These are phyloP conservation scores for Cecidostiba fungosa DNA, from an alignment of 2,888 invertebrate species.

Conservation along the genomic window DNA sequence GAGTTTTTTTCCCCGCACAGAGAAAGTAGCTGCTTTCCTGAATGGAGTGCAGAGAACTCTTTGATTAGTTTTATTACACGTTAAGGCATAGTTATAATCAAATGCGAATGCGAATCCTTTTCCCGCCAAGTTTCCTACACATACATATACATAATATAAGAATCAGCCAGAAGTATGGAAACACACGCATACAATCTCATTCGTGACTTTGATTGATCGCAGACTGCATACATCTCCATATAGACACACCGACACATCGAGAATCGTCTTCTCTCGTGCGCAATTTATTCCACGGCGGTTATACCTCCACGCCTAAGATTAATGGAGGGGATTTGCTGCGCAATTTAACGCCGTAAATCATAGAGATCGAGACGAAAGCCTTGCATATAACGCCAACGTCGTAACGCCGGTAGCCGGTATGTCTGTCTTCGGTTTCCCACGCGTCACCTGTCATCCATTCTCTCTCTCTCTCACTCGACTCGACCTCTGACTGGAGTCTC, in stretches of 20 bases:
- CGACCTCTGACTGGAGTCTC: neutral
- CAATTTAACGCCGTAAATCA: conserved; percentile 62
- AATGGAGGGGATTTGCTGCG: conserved; percentile 57
- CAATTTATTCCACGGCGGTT: conserved; percentile 46
- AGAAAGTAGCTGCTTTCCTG: too few relatives aligned
- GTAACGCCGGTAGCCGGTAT: neutral
- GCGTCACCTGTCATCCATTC: conserved; percentile 57
- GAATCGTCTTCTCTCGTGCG: conserved; percentile 33
- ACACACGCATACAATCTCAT: neutral
- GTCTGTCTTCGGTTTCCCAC: conserved; percentile 57
- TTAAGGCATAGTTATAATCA: too few relatives aligned
- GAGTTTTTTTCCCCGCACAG: too few relatives aligned
- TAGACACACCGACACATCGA: neutral
- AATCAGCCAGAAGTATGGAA: neutral
- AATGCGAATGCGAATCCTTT: too few relatives aligned
- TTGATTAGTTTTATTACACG: too few relatives aligned
- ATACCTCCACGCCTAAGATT: conserved; percentile 47
- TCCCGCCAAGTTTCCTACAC: too few relatives aligned
- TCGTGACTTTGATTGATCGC: conserved; percentile 41
- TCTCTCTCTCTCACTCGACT: neutral
- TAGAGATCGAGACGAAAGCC: conserved; percentile 20
- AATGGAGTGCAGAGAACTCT: too few relatives aligned
- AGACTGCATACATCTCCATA: neutral
- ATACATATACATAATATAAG: too few relatives aligned
- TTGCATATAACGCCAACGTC: neutral